Conservation (phyloP, 2,888 invertebrate species). For the Torymus texanus region DNA sequence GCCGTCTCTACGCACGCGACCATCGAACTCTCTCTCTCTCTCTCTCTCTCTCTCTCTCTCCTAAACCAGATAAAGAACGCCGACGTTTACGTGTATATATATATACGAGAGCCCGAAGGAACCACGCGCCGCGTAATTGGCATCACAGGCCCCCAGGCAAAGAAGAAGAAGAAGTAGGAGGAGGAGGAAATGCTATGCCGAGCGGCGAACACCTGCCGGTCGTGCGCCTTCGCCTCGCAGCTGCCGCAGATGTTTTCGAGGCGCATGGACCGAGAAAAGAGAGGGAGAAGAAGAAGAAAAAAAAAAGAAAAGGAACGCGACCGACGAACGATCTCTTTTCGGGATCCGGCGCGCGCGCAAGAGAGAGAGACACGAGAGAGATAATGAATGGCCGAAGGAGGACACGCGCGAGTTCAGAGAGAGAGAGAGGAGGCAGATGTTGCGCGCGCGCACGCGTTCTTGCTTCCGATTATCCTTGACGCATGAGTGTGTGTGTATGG, state of each 20-base stretch:
- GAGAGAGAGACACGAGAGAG: conserved; percentile 3
- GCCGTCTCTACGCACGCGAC: too few species aligned
- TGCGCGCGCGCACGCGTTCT: background rate
- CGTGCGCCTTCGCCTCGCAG: conserved; percentile 68
- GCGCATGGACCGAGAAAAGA: conserved; percentile 61
- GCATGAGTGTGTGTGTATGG: too few species aligned
- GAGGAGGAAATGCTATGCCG: conserved; percentile 6
- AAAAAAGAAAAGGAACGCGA: conserved; percentile 16
- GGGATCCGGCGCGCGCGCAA: conserved; percentile 41
- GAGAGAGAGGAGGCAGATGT: conserved; percentile 49
- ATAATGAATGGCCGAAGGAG: conserved; percentile 49
- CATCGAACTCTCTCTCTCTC: too few species aligned
- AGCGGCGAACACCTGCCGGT: conserved; percentile 67
- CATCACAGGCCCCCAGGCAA: background rate
- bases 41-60: too few species aligned
- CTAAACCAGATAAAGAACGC: too few species aligned
- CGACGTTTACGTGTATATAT: too few species aligned
- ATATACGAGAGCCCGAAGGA: too few species aligned
- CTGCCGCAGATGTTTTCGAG: conserved; percentile 74
- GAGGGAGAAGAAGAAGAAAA: conserved; percentile 2
- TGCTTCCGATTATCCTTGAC: conserved; percentile 39
- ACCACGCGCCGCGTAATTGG: too few species aligned
- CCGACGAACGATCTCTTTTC: conserved; percentile 31
- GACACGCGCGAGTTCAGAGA: conserved; percentile 47
- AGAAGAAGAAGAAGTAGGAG: conserved; percentile 56